Conservation (phyloP, 1,140 invertebrate species). For the Cydia pomonella region DNA sequence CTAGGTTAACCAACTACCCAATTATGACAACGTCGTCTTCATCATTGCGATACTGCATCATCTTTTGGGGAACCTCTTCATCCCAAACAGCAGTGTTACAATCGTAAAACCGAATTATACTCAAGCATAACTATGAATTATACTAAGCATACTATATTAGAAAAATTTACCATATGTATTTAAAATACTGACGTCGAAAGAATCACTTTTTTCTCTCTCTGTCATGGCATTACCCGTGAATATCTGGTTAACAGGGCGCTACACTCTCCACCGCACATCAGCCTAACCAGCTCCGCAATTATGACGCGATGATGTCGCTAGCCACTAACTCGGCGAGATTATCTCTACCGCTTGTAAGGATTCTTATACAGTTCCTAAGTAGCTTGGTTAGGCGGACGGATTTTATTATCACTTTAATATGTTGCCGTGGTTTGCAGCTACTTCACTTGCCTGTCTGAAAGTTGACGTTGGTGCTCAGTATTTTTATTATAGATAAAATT, state of each 20-base stretch:
- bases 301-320: conserved; percentile 15
- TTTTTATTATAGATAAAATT: not conserved
- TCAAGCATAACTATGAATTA: too few species aligned
- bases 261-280: conserved; percentile 5
- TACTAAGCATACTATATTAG: too few species aligned
- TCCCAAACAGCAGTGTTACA: too few species aligned
- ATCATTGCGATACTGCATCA: too few species aligned
- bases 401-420: conserved; percentile 18
- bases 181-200: too few species aligned
- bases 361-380: conserved; percentile 2
- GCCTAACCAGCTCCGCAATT: conserved; percentile 9
- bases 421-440: conserved; percentile 3
- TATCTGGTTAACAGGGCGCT: conserved; percentile 16
- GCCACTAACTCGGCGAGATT: conserved; percentile 17
- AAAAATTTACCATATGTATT: too few species aligned
- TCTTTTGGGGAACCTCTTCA: too few species aligned
- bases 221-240: too few species aligned
- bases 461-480: not conserved
- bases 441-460: not conserved
- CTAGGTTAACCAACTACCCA: too few species aligned
- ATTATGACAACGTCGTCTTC: too few species aligned
- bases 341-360: conserved; percentile 19
- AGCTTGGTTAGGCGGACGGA: conserved; percentile 11
- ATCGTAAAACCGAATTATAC: too few species aligned
- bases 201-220: too few species aligned